phyloP scores from a whole-genome alignment of 2,113 vertebrate species.

The Calypte anna region DNA sequence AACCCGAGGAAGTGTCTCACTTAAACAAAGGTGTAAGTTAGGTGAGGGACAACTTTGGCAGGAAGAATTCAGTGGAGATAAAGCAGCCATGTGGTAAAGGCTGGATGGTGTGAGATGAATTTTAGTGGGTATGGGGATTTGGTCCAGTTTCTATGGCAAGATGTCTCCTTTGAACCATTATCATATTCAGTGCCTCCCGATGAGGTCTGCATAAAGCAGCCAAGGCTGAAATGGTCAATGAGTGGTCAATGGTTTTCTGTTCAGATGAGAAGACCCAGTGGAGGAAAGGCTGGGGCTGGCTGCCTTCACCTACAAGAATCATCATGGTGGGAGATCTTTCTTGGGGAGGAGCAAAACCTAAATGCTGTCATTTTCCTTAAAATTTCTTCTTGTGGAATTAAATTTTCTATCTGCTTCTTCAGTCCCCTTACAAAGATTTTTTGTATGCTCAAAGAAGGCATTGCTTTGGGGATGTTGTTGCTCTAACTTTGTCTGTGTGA shows the following conservation, averaged over 20 bases:
- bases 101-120: neutral
- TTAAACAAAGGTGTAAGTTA: neutral
- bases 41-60: neutral
- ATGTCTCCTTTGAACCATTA: neutral
- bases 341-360: neutral
- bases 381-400: neutral
- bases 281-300: neutral
- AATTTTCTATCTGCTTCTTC: neutral
- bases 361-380: neutral
- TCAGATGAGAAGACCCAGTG: neutral
- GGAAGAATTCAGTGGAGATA: neutral
- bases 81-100: neutral
- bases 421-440: neutral
- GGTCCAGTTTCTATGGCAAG: neutral
- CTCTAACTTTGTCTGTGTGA: rapidly evolving
- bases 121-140: neutral
- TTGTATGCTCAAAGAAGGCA: neutral
- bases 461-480: neutral
- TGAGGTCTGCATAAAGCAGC: neutral
- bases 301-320: neutral
- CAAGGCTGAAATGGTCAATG: neutral
- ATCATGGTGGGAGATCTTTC: neutral
- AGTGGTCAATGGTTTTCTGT: neutral
- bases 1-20: neutral
- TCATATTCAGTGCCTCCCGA: too few relatives aligned